These are phyloP conservation scores for Perodicticus potto DNA, from an alignment of 2,797 vertebrate species.

Conservation along the genomic window DNA sequence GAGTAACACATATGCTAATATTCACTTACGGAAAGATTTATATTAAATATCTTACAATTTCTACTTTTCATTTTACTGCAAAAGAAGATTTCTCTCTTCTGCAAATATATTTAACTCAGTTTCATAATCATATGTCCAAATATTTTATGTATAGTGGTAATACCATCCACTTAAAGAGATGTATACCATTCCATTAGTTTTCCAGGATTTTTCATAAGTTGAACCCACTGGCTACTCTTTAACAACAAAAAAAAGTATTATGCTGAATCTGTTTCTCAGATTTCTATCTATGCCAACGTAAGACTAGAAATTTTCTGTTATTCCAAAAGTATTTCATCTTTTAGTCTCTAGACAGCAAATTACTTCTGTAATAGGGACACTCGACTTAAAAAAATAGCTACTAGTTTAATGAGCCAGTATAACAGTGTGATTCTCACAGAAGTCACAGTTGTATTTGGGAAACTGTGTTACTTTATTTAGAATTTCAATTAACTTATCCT, in stretches of 20 bases:
- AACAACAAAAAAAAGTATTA: not conserved
- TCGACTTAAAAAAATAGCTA: constrained; percentile 6
- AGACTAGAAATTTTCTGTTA: constrained; percentile 37
- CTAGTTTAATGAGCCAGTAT: constrained; percentile 54
- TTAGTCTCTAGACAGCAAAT: constrained; percentile 28
- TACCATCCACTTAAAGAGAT: not conserved
- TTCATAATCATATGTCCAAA: constrained; percentile 32
- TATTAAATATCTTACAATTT: constrained; percentile 28
- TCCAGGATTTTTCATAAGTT: constrained; percentile 5
- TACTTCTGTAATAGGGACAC: constrained; percentile 33
- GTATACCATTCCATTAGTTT: constrained; percentile 17
- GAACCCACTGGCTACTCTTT: not conserved
- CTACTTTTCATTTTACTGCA: constrained; percentile 34
- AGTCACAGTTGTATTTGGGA: constrained; percentile 57
- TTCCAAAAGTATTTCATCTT: constrained; percentile 65
- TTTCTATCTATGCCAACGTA: constrained; percentile 51
- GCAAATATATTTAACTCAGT: not conserved
- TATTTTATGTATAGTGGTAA: not conserved
- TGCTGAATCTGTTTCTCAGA: constrained; percentile 20
- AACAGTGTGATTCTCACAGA: constrained; percentile 67
- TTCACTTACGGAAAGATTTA: constrained; percentile 13
- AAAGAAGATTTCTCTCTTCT: not conserved
- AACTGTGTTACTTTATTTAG: constrained; percentile 65
- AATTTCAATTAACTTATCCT: constrained; percentile 55
- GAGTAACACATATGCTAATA: not conserved